Evolutionary conservation across 2,113 vertebrate genomes (phyloP).

Genomic region (Brachirus orientalis): DNA sequence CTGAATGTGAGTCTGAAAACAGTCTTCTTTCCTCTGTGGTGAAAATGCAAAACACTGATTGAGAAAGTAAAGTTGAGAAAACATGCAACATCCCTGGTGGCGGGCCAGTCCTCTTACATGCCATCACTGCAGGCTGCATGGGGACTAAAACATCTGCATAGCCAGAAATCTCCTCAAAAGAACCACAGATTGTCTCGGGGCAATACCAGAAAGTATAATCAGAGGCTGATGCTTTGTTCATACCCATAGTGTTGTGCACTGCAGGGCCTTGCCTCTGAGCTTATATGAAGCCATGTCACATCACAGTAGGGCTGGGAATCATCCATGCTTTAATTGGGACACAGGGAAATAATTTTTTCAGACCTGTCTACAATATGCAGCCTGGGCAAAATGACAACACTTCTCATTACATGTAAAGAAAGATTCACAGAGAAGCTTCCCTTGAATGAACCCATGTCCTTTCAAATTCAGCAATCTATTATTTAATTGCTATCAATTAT

Average conservation of each 20-base stretch:
- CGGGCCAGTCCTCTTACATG: constrained; percentile 30
- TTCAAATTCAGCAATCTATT: constrained; percentile 75
- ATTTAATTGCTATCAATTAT: constrained; percentile 78
- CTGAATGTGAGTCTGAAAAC: constrained; percentile 14
- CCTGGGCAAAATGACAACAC: constrained; percentile 61
- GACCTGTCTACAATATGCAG: constrained; percentile 63
- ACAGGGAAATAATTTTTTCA: constrained; percentile 64
- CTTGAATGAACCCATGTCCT: constrained; percentile 71
- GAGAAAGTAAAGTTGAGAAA: constrained; percentile 46
- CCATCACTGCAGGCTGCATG: constrained; percentile 41
- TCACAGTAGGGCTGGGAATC: constrained; percentile 55
- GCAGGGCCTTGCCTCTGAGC: constrained; percentile 47
- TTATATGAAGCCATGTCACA: constrained; percentile 65
- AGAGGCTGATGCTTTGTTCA: constrained; percentile 65
- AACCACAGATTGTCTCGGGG: constrained; percentile 49
- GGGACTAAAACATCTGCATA: constrained; percentile 63
- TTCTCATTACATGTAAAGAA: constrained; percentile 62
- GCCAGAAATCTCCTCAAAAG: constrained; percentile 67
- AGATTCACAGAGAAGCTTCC: constrained; percentile 64
- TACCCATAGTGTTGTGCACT: constrained; percentile 27
- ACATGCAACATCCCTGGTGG: constrained; percentile 43
- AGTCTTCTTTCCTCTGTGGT: constrained; percentile 1
- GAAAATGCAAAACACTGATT: constrained; percentile 23
- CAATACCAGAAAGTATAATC: constrained; percentile 60
- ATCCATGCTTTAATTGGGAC: constrained; percentile 76